Base-by-base conservation (phyloP, 2,888 invertebrate genomes). In the Coenonympha glycerion region DNA sequence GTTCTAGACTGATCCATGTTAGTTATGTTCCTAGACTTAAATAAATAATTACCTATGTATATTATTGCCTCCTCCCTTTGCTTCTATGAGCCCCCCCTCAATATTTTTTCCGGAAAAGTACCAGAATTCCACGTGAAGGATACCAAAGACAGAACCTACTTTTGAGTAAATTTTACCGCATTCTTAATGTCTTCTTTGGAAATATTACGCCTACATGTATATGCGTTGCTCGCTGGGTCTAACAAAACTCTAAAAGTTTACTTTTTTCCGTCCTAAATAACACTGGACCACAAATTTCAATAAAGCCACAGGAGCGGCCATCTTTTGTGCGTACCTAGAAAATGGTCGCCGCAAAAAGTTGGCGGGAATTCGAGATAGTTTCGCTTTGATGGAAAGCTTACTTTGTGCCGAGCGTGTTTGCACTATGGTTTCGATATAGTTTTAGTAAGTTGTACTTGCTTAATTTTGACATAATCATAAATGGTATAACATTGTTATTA, bases 301-400 rank as follows among this genome's bases (percentile, higher is more conserved):
- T 68, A 65, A 60, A 57, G 55, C 36, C 26, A 40, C 30, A 31
- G 24, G 19, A 31, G 18, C 65, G 59, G 66, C 61, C 64, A 63
- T 67, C 64, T 69, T 71, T 69, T 73, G 54, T 58, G 47, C 45
- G 55, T 51, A 49, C 49, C 56, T 58, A 55, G 61, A 64, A 67
- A 72, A 73, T 69, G 67, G 64, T 64, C 50, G 59, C 58, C 58
- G 47, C 60, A 64, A 63, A 64, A 66, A 60, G 50, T 67, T 69
- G 55, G 56, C 61, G 59, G 58, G 58, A 59, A 61, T 48, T 48
- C 47, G 54, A 47, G 49, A 55, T 61, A 60, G 59, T 58, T 58
- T 60, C 59, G 49, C 61, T 65, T 68, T 65, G 61, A 63, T 58
- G 57, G 57, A 54, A 56, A 60, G 56, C 57, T 53, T 60, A 57